Evolutionary conservation across 2,888 invertebrate species (phyloP).

Genomic region (Monoplex corrugatus): DNA sequence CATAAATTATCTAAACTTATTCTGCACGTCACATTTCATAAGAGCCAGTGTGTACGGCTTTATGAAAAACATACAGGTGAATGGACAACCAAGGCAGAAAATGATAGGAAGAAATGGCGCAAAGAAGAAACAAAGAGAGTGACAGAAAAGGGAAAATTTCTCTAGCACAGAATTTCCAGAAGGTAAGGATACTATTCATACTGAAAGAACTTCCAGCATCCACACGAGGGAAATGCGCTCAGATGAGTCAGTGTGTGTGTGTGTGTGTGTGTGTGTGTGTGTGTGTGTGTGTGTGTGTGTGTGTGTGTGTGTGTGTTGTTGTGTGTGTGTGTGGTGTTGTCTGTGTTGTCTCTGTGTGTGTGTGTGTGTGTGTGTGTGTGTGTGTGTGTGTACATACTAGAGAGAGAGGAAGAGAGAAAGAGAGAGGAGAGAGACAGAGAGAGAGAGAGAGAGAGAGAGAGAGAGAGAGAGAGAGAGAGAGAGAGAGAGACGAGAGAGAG

Average conservation of each 20-base stretch:
- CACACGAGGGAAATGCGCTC: too few relatives aligned
- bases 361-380: neutral
- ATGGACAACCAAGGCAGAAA: too few relatives aligned
- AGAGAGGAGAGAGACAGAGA: neutral
- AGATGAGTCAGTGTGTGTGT: neutral
- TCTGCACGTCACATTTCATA: too few relatives aligned
- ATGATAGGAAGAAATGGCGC: too few relatives aligned
- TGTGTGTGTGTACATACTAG: neutral
- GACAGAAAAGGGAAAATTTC: too few relatives aligned
- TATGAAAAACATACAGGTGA: too few relatives aligned
- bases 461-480: constrained; percentile 2
- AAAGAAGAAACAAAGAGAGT: too few relatives aligned
- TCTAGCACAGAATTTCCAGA: too few relatives aligned
- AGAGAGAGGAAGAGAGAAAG: neutral
- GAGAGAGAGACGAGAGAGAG: constrained; percentile 1
- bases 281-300: neutral
- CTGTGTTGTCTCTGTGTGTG: neutral
- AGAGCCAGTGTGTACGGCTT: too few relatives aligned
- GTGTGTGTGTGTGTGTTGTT: neutral
- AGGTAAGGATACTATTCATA: too few relatives aligned
- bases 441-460: neutral
- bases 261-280: constrained; percentile 4
- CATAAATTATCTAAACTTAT: too few relatives aligned
- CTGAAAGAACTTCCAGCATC: too few relatives aligned
- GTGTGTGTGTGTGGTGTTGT: neutral